Conservation (phyloP, 2,113 vertebrate species). For the Ictalurus punctatus region DNA sequence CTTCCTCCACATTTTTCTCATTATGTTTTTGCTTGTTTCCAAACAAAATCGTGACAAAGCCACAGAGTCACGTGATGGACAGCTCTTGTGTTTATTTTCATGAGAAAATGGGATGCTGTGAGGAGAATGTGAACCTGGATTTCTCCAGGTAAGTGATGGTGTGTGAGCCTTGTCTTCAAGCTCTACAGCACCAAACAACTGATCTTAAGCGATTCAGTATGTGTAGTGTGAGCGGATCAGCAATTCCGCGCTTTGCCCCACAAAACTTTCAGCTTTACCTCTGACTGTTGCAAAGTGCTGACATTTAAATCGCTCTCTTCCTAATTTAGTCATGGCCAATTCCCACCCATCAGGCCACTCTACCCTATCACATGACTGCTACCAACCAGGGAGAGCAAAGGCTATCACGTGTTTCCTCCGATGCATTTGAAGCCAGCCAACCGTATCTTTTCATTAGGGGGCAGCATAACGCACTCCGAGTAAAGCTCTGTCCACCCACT, state of each 20-base stretch:
- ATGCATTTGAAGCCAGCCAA: not conserved
- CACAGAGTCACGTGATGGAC: not conserved
- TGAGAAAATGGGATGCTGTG: not conserved
- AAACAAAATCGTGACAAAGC: not conserved
- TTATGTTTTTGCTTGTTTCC: not conserved
- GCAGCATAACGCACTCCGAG: not conserved
- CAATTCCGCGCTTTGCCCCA: not conserved
- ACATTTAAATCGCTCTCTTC: not conserved
- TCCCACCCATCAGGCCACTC: not conserved
- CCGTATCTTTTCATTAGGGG: not conserved
- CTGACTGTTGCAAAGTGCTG: not conserved
- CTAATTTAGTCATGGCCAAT: not conserved
- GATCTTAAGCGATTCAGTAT: not conserved
- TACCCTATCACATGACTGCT: not conserved
- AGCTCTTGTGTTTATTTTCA: not conserved
- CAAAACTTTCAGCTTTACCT: not conserved
- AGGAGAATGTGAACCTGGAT: not conserved
- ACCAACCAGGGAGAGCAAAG: not conserved
- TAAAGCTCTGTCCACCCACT: not conserved
- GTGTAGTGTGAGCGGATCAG: not conserved
- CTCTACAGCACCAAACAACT: not conserved
- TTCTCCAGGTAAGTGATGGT: not conserved
- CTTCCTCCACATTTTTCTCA: not conserved
- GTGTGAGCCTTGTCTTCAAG: not conserved
- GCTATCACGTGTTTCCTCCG: not conserved